Evolutionary conservation across 1,140 invertebrate genomes (phyloP).

Genomic region (Atta texana): DNA sequence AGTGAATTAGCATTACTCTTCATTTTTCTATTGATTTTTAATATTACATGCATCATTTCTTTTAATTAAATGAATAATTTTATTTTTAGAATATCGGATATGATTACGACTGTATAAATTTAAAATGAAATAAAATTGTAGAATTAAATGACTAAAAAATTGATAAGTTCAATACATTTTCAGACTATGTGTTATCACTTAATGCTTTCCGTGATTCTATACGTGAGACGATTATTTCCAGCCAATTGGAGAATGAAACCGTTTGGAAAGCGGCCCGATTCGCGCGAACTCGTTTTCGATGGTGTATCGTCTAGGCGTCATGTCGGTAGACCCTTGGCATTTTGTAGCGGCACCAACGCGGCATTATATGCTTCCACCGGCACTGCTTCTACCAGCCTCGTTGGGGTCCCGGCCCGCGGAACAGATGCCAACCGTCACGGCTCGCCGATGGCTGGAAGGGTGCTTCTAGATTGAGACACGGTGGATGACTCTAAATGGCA

Average conservation of each 20-base stretch:
- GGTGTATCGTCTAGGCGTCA: conserved; percentile 62
- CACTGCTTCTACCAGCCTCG: conserved; percentile 67
- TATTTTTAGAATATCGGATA: background rate
- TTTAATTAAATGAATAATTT: conserved; percentile 2
- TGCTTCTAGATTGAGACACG: conserved; percentile 85
- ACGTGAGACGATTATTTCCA: conserved; percentile 59
- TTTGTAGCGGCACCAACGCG: conserved; percentile 68
- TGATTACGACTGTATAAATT: background rate
- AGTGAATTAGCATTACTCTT: background rate
- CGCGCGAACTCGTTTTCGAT: conserved; percentile 44
- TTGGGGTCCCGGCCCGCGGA: conserved; percentile 80
- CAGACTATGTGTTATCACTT: conserved; percentile 12
- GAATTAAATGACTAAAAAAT: background rate
- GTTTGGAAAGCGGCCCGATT: conserved; percentile 71
- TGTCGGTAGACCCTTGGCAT: conserved; percentile 76
- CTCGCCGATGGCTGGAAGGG: conserved; percentile 84
- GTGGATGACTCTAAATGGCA: conserved; percentile 85
- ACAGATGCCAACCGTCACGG: conserved; percentile 86
- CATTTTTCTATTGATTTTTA: background rate
- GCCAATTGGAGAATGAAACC: conserved; percentile 76
- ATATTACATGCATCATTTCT: background rate
- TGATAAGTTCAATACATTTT: background rate
- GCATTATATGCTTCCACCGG: conserved; percentile 68
- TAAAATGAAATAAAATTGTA: background rate
- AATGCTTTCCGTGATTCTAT: conserved; percentile 10